A percentile compares a stretch with the other conserved stretches of the same genome.
Evolutionary conservation across 2,113 vertebrate genomes (phyloP).

Genomic region (Pithys albifrons): DNA sequence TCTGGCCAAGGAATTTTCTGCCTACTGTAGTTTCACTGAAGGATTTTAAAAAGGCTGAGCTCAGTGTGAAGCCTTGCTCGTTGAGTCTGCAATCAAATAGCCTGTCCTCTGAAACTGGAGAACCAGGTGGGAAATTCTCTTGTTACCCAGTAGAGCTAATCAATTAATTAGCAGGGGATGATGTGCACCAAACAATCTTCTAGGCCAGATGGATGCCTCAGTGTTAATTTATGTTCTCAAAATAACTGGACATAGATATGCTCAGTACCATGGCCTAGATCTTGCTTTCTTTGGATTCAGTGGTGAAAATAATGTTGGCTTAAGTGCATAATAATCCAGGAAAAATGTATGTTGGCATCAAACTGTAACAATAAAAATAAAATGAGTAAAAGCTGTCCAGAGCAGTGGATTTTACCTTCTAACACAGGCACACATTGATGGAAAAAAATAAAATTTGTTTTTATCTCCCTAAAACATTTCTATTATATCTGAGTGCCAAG

Average conservation of each 20-base stretch:
- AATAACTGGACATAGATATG: constrained; percentile 33
- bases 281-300: not conserved
- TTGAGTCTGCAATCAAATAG: not conserved
- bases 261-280: not conserved
- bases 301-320: not conserved
- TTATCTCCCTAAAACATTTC: not conserved
- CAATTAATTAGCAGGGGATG: constrained; percentile 46
- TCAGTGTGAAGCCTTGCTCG: not conserved
- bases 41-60: not conserved
- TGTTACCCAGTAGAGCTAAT: constrained; percentile 16
- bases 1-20: not conserved
- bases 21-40: not conserved
- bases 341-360: constrained; percentile 11
- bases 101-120: not conserved
- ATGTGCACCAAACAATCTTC: constrained; percentile 46
- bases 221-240: constrained; percentile 25
- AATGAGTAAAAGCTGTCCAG: not conserved
- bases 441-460: not conserved
- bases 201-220: constrained; percentile 49
- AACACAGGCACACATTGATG: not conserved
- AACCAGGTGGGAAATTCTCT: not conserved
- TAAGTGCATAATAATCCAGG: not conserved
- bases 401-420: not conserved
- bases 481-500: constrained; percentile 16
- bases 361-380: not conserved